A percentile compares a stretch with the other conserved stretches of the same genome.
Conservation (phyloP, 2,113 vertebrate species). For the Balaeniceps rex region DNA sequence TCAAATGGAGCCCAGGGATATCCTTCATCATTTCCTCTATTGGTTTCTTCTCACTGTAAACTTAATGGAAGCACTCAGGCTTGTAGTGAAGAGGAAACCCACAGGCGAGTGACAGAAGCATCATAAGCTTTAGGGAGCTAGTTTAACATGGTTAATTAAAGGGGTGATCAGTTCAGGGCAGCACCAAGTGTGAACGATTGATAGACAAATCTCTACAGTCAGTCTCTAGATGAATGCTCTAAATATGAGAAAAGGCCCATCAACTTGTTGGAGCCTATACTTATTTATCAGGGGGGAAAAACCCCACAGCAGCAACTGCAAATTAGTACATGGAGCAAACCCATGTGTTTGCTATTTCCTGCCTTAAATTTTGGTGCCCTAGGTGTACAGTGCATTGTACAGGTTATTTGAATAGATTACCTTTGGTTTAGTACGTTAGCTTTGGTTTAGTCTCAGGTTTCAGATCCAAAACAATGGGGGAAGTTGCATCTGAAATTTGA, state of each 20-base stretch:
- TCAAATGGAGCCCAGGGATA: conserved; percentile 36
- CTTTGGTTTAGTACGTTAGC: background rate
- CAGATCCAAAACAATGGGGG: background rate
- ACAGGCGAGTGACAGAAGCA: conserved; percentile 28
- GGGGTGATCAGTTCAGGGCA: conserved; percentile 55
- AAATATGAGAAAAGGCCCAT: background rate
- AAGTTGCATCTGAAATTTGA: background rate
- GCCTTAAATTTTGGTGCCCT: background rate
- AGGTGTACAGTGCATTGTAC: too few species aligned
- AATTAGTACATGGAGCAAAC: background rate
- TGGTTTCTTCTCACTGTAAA: conserved; percentile 45
- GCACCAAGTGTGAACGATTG: background rate
- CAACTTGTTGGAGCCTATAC: background rate
- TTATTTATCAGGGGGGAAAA: rapidly evolving
- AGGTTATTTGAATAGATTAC: background rate
- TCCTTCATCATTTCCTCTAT: conserved; percentile 50
- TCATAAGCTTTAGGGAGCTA: conserved; percentile 47
- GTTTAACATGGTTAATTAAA: conserved; percentile 61
- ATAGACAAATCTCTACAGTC: conserved; percentile 18
- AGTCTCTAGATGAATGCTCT: background rate
- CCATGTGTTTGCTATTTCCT: background rate
- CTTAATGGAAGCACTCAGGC: conserved; percentile 53
- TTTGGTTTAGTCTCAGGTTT: background rate
- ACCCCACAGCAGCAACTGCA: background rate
- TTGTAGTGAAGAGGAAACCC: conserved; percentile 33